A percentile compares a stretch with the other conserved stretches of the same genome.
Evolutionary conservation across 1,140 invertebrate genomes (phyloP).

Genomic region (Pantala flavescens): DNA sequence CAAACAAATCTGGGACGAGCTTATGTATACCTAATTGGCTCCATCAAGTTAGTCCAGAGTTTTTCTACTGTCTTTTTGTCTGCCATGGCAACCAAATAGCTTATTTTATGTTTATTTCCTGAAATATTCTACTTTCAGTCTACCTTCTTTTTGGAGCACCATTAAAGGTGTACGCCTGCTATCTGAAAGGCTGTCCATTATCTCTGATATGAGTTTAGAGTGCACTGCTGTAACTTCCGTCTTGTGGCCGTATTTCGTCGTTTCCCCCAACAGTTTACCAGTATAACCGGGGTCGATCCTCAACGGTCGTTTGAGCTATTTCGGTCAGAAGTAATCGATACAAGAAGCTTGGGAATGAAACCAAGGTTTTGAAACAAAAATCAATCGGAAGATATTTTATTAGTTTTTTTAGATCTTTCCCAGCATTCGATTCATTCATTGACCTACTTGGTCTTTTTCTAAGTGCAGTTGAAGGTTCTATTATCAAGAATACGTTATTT

Average conservation of each 20-base stretch:
- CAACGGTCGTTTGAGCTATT: neutral
- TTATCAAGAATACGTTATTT: too few relatives aligned
- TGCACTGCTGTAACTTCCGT: neutral
- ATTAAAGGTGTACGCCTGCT: too few relatives aligned
- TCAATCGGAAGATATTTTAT: neutral
- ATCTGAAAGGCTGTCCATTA: neutral
- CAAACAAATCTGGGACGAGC: too few relatives aligned
- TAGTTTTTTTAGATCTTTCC: too few relatives aligned
- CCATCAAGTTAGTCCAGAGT: too few relatives aligned
- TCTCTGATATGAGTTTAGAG: neutral
- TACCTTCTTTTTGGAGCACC: too few relatives aligned
- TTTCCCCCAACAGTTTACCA: neutral
- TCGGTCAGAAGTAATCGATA: neutral
- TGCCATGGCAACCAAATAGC: neutral
- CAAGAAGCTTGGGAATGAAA: neutral
- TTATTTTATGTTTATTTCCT: neutral
- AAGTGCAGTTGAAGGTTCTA: too few relatives aligned
- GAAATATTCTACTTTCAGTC: neutral
- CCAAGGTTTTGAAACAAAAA: neutral
- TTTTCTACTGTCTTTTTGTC: too few relatives aligned
- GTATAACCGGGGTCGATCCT: neutral
- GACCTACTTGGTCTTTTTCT: too few relatives aligned
- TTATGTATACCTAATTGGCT: too few relatives aligned
- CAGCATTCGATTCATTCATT: too few relatives aligned
- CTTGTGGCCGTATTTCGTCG: neutral